Conservation (phyloP, 2,888 invertebrate genomes). For the Acrocera orbiculus region DNA sequence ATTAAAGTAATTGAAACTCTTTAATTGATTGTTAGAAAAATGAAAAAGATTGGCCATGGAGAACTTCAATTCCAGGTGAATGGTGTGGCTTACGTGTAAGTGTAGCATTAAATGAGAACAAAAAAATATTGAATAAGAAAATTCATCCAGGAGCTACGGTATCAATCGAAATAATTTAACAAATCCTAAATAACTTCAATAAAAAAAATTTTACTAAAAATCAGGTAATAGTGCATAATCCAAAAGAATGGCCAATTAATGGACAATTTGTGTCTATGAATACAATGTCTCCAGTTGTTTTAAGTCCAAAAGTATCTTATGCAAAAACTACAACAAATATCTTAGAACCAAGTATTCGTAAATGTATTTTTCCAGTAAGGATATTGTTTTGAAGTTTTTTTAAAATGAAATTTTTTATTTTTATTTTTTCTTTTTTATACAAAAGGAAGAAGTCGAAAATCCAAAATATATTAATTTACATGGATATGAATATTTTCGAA, state of each 20-base stretch:
- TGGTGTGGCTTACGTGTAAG: slow-evolving; percentile 13
- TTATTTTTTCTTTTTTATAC: neutral
- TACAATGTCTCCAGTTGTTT: slow-evolving; percentile 20
- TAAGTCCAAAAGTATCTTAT: slow-evolving; percentile 22
- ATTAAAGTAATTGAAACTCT: neutral
- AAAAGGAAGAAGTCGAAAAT: slow-evolving; percentile 21
- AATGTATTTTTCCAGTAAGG: slow-evolving; percentile 20
- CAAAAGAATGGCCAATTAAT: slow-evolving; percentile 17
- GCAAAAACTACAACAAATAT: slow-evolving; percentile 17
- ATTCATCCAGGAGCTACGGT: neutral
- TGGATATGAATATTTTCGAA: slow-evolving; percentile 24
- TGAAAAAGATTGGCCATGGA: slow-evolving; percentile 10
- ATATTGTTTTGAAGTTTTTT: slow-evolving; percentile 1
- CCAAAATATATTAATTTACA: slow-evolving; percentile 20
- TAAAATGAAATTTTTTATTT: neutral
- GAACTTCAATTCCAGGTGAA: slow-evolving; percentile 13
- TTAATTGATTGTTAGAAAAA: slow-evolving; percentile 1
- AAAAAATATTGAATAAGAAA: neutral
- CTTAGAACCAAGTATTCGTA: slow-evolving; percentile 18
- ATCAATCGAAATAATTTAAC: neutral
- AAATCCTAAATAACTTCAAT: too few species aligned
- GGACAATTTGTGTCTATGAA: slow-evolving; percentile 18
- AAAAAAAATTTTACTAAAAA: neutral
- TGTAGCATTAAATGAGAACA: neutral
- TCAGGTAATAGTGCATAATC: slow-evolving; percentile 8